A percentile compares a stretch with the other conserved stretches of the same genome.
phyloP scores from a whole-genome alignment of 2,888 invertebrate genomes.

The Andrena haemorrhoa region DNA sequence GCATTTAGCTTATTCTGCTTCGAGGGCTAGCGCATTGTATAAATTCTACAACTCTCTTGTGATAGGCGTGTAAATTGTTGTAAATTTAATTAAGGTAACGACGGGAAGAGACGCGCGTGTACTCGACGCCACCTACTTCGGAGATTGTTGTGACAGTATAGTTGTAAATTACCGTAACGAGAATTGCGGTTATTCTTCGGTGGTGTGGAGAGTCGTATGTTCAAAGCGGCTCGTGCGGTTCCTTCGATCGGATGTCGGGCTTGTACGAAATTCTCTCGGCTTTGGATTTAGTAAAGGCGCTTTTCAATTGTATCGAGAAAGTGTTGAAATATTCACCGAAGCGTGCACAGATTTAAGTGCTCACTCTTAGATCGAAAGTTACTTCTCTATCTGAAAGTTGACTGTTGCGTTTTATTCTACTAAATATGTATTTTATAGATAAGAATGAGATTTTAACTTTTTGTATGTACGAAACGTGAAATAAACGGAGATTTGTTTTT shows the following conservation, averaged over 20 bases:
- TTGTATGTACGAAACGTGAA: constrained; percentile 32
- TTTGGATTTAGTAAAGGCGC: neutral
- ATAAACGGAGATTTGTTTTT: constrained; percentile 49
- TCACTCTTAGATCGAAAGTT: constrained; percentile 28
- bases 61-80: constrained; percentile 57
- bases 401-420: constrained; percentile 39
- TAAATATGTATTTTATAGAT: constrained; percentile 37
- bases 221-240: neutral
- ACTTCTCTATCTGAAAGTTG: constrained; percentile 8
- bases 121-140: neutral
- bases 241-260: neutral
- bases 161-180: neutral
- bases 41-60: constrained; percentile 26
- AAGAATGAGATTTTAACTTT: constrained; percentile 39
- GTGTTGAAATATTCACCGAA: neutral
- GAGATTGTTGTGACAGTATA: neutral
- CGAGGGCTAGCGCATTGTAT: constrained; percentile 19
- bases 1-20: constrained; percentile 1
- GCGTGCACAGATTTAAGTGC: constrained; percentile 13
- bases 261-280: neutral
- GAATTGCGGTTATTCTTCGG: constrained; percentile 2
- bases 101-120: neutral
- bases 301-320: neutral
- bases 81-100: constrained; percentile 47
- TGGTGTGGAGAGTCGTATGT: neutral